Base-by-base conservation (phyloP, 2,888 invertebrate species). In the Sturmia bella region DNA sequence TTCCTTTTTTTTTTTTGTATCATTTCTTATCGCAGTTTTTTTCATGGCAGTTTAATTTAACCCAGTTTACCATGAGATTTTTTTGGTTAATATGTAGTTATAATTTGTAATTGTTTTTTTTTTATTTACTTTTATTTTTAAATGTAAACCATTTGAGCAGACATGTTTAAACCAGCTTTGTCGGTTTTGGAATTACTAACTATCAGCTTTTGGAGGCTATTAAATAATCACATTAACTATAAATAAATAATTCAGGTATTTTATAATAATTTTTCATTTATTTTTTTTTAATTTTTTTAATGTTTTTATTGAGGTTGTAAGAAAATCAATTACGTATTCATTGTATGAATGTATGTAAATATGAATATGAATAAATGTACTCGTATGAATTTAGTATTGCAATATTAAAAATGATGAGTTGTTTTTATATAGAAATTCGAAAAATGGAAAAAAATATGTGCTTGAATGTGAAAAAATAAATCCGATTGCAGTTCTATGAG, bases 61-160 rank as follows among this genome's bases (percentile, higher is more conserved):
- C 70, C 80, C 59, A 61, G 74, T 80, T 80, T 72, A 50, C 76
- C 76, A 66, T 80, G 76, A 80, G 57, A 75, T 32, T 64, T 76
- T 77, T 56, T 9, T 19, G 21, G 56, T 72, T 61, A 39, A 72
- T 24, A 57, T 54, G 4, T 52, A 24, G 13, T 24, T 56, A 56
- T 45, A 27, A 27, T 7, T 32, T 32, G 9, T 32, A 32, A 32
- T 73, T 54, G 66, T 75, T 66, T n/a, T 37, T 48, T 66, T 75
- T 15, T 7, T 45, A 50, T 70, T 45, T 21, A 13, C 9, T 24
- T 57, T 64, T 39, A 17, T 21, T 39, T 48, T 21, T 7, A 12
- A 15, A 59, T 24, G 1, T 21, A 19, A 41, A n/a, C 15, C 9
- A 52, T 19, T 41, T 24, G 7, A 56, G 56, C 45, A 48, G 24